Evolutionary conservation across 2,888 invertebrate genomes (phyloP).

Genomic region (Nemapogon koenigi): DNA sequence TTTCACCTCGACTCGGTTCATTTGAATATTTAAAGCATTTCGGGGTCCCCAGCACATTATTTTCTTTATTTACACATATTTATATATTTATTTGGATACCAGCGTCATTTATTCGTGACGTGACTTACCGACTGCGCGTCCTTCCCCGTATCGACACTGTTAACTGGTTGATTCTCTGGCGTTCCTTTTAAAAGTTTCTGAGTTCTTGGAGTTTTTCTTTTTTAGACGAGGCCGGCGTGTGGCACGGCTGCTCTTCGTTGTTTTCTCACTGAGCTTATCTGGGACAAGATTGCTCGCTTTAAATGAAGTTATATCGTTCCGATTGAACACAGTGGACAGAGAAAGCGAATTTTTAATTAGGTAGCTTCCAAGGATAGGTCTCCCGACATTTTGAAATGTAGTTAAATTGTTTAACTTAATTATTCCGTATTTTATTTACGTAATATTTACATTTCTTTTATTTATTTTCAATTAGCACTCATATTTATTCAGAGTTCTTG

Average conservation of each 20-base stretch:
- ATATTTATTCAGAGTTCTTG: too few species aligned
- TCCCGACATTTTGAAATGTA: too few species aligned
- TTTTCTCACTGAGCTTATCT: conserved; percentile 61
- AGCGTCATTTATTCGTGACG: conserved; percentile 62
- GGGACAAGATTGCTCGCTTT: conserved; percentile 62
- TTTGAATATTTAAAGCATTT: conserved; percentile 66
- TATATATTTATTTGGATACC: conserved; percentile 59
- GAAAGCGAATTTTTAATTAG: conserved; percentile 64
- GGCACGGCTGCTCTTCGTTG: conserved; percentile 56
- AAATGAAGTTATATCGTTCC: conserved; percentile 63
- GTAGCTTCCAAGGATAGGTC: conserved; percentile 64
- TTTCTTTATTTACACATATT: conserved; percentile 63
- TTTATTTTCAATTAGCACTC: too few species aligned
- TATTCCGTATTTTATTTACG: too few species aligned
- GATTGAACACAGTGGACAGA: conserved; percentile 53
- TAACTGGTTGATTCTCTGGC: conserved; percentile 59
- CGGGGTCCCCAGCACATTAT: conserved; percentile 50
- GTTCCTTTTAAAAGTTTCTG: conserved; percentile 57
- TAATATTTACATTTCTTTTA: too few species aligned
- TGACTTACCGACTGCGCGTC: conserved; percentile 63
- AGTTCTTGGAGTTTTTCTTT: conserved; percentile 42
- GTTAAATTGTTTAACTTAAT: too few species aligned
- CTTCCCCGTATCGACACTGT: conserved; percentile 64
- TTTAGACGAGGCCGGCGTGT: conserved; percentile 17
- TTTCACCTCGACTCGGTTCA: conserved; percentile 62